Conservation (phyloP, 2,797 vertebrate genomes). For the Podargus strigoides region DNA sequence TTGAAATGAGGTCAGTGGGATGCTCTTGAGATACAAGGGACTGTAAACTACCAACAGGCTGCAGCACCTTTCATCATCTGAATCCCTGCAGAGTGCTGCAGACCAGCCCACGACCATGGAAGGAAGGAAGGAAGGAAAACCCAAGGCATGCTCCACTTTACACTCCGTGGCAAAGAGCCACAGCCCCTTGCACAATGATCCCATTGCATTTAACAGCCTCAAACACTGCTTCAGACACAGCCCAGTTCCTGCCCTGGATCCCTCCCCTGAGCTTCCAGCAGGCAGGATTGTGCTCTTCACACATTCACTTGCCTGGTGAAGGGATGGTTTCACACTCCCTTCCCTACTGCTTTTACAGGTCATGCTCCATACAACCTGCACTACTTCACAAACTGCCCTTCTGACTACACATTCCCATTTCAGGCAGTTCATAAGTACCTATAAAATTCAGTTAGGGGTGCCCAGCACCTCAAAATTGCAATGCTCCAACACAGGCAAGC, state of each 20-base stretch:
- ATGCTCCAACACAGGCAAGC: accelerated
- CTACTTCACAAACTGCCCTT: neutral
- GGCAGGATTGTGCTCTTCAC: neutral
- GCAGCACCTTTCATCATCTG: neutral
- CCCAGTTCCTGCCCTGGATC: neutral
- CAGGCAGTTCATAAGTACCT: accelerated
- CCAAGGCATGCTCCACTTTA: neutral
- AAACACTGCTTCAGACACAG: neutral
- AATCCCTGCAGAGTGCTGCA: neutral
- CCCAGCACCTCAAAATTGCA: neutral
- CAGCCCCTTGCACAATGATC: neutral
- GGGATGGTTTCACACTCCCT: neutral
- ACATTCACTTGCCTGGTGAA: accelerated
- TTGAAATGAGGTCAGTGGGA: neutral
- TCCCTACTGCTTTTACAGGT: neutral
- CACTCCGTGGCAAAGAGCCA: neutral
- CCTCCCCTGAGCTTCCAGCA: neutral
- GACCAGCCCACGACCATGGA: neutral
- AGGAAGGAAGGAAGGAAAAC: neutral
- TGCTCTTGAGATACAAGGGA: neutral
- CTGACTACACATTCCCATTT: neutral
- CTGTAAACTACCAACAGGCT: neutral
- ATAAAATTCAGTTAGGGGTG: neutral
- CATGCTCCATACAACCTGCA: accelerated
- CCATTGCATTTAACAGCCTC: neutral